Base-by-base conservation (phyloP, 2,797 vertebrate species). In the Miichthys miiuy region DNA sequence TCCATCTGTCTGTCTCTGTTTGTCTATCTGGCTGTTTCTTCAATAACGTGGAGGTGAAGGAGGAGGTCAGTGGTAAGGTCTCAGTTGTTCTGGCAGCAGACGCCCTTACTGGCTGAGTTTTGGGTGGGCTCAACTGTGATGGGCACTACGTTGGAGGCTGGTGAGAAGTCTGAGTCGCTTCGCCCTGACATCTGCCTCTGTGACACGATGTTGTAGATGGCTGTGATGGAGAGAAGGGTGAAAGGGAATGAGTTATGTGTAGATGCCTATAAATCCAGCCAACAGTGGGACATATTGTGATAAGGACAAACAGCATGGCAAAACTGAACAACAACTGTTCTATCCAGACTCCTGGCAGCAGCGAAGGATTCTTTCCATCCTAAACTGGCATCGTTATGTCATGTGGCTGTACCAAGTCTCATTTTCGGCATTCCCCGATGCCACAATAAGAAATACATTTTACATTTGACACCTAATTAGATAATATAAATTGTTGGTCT, bases 141-240 rank as follows among this genome's bases (percentile, higher is more conserved):
- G 90, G 97, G 96, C 69, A 97, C 96, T 2, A 97, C 95, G 85
- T 95, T 93, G 44, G 94, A 96, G 89, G 92, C 89, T 55, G 96
- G 95, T 1, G 96, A 95, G 1, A 97, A 96, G 85, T 97, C 95
- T 0, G 94, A 58, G 81, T 96, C 96, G 0, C 79, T 90, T 66
- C 93, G 95, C 50, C 95, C 96, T 0, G 94, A 88, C 58, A 97
- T 97, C 94, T 97, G 97, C 87, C 96, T 91, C 95, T 97, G 96
- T 0, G 97, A 97, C 80, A 97, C 96, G 18, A 96, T 96, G 91
- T 88, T 95, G 93, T 97, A 96, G 92, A 97, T 97, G 90, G 94
- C 95, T 97, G 96, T 83, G 89, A 72, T 25, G 79, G 84, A 78
- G 72, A 83, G 57, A 47, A 48, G 80, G 54, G 81, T 27, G 69